Evolutionary conservation across 2,888 invertebrate genomes (phyloP).

Genomic region (Trichopria drosophilae): DNA sequence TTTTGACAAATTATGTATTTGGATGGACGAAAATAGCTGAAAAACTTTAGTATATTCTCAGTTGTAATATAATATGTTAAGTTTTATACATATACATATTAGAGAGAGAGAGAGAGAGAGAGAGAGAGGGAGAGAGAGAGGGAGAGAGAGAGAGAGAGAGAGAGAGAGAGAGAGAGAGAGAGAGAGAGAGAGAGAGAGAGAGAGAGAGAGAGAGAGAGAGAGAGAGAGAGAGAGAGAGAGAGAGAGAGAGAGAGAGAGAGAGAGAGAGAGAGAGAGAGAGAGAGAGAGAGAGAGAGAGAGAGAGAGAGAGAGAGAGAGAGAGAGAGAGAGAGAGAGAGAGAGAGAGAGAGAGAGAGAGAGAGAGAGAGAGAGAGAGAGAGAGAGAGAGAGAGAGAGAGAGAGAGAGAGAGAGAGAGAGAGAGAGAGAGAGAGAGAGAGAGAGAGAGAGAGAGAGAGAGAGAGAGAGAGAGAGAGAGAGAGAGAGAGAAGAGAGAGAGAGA

Average conservation of each 20-base stretch:
- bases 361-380: slow-evolving; percentile 1
- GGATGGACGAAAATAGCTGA: no score
- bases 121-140: background rate
- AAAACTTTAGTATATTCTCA: no score
- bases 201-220: slow-evolving; percentile 1
- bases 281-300: slow-evolving; percentile 17
- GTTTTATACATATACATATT: no score
- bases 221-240: slow-evolving; percentile 11
- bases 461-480: slow-evolving; percentile 4
- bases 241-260: slow-evolving; percentile 12
- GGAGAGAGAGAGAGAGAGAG: slow-evolving; percentile 3
- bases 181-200: background rate
- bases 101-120: background rate
- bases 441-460: background rate
- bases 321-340: background rate
- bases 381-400: slow-evolving; percentile 6
- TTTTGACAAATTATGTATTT: no score
- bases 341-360: background rate
- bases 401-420: slow-evolving; percentile 9
- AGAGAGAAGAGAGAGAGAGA: slow-evolving; percentile 16
- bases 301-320: slow-evolving; percentile 5
- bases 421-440: slow-evolving; percentile 15
- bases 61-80: no score
- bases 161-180: background rate
- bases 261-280: slow-evolving; percentile 8